Percentiles rank a stretch among this genome's conserved stretches.
Conservation (phyloP, 2,888 invertebrate species). For the Lochmaea capreae region DNA sequence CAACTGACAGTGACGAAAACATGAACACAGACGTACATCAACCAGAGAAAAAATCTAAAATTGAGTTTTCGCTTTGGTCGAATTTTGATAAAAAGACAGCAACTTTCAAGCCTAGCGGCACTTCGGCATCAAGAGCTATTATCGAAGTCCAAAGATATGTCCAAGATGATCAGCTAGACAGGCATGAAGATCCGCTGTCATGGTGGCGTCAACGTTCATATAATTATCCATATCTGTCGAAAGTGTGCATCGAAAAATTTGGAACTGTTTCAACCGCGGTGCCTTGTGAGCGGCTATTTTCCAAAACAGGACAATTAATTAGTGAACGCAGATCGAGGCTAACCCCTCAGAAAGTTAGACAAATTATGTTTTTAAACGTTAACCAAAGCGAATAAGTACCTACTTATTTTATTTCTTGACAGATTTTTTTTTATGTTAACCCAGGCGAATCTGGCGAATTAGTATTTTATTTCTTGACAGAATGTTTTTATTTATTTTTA, state of each 20-base stretch:
- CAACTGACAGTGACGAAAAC: neutral
- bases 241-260: constrained; percentile 19
- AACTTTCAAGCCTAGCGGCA: constrained; percentile 9
- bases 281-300: constrained; percentile 21
- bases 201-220: constrained; percentile 27
- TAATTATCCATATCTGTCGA: constrained; percentile 8
- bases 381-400: no score
- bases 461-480: no score
- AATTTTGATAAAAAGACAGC: constrained; percentile 25
- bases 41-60: constrained; percentile 20
- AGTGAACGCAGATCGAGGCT: no score
- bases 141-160: constrained; percentile 32
- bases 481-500: no score
- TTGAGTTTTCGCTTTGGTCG: constrained; percentile 21
- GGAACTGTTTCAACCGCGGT: constrained; percentile 7
- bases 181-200: constrained; percentile 20
- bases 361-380: no score
- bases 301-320: constrained; percentile 15
- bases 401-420: no score
- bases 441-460: no score
- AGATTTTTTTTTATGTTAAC: no score
- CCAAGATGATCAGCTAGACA: constrained; percentile 21
- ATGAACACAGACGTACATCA: neutral
- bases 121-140: constrained; percentile 26
- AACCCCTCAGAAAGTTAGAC: no score